A percentile compares a stretch with the other conserved stretches of the same genome.
phyloP scores from a whole-genome alignment of 2,797 vertebrate species.

The Channa striata region DNA sequence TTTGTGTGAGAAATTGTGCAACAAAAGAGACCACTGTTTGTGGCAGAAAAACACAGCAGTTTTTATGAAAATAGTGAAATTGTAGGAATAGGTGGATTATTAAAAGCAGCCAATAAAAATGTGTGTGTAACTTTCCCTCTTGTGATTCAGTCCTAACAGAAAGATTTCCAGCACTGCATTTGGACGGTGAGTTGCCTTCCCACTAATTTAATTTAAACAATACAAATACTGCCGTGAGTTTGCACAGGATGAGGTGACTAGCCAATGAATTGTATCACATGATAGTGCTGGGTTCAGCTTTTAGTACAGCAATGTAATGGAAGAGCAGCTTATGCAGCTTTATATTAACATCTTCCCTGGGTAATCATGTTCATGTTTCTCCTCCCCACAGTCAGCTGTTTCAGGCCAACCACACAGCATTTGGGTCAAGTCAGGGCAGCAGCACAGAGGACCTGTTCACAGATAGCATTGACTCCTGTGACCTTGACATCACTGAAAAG shows the following conservation, averaged over 20 bases:
- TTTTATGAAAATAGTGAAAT: not conserved
- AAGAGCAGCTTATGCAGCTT: not conserved
- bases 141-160: constrained; percentile 89
- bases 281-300: not conserved
- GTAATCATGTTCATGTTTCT: not conserved
- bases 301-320: not conserved
- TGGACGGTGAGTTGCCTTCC: constrained; percentile 88
- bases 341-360: not conserved
- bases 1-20: constrained; percentile 7
- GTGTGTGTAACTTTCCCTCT: constrained; percentile 37
- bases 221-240: constrained; percentile 3
- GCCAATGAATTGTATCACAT: not conserved
- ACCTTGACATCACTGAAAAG: constrained; percentile 96
- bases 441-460: constrained; percentile 94
- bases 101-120: not conserved
- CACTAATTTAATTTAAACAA: not conserved
- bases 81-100: not conserved
- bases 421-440: constrained; percentile 94
- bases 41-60: not conserved
- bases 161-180: constrained; percentile 97
- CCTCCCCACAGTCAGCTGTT: constrained; percentile 90
- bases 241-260: not conserved
- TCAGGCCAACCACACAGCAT: constrained; percentile 90
- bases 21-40: constrained; percentile 2
- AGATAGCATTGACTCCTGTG: constrained; percentile 95